Base-by-base conservation (phyloP, 2,113 vertebrate species). In the Syrmaticus mikado region DNA sequence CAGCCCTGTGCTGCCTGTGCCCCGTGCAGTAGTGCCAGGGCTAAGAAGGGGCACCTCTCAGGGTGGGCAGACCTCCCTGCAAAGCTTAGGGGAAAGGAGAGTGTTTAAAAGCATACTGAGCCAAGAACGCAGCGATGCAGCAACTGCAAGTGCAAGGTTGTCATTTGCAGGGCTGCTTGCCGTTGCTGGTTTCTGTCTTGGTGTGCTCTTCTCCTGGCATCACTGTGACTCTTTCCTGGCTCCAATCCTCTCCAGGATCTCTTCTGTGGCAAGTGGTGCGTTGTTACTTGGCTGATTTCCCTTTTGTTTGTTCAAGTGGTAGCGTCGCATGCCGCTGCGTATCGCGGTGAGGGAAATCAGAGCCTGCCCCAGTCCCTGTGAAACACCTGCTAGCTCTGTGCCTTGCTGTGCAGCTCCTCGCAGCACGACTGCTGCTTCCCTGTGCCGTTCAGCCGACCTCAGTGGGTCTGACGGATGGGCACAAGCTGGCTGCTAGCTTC, bases 201-300 rank as follows among this genome's bases (percentile, higher is more conserved):
- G 78, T 88, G 72, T 36, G 41, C 55, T 85, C 34, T 17, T 71
- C 25, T 88, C 65, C 75, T 95, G 93, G 93, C 79, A 80, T 55
- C 38, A 10, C 2, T 0, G 20, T n/a, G 87, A 48, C 24, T 89
- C 64, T 90, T 88, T 81, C 68, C 93, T 94, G 94, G 92, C 89
- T 73, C 71, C 2, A 0, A 1, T 85, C 66, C 78, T 79, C 50
- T 85, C 62, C 71, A 89, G 90, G 90, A 95, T 46, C 90, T 90
- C 58, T 78, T 67, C 43, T 72, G 71, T 91, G 85, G 78, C 82
- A 91, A 92, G 50, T 58, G 43, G 70, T 93, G 55, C 2, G 2
- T 62, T 74, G 75, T 82, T 62, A 67, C 78, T 60, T 90, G 90
- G 87, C 87, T 8, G n/a, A 68, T 89, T 76, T 94, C 77, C 83